Conservation (phyloP, 2,113 vertebrate species). For the Polypterus senegalus region DNA sequence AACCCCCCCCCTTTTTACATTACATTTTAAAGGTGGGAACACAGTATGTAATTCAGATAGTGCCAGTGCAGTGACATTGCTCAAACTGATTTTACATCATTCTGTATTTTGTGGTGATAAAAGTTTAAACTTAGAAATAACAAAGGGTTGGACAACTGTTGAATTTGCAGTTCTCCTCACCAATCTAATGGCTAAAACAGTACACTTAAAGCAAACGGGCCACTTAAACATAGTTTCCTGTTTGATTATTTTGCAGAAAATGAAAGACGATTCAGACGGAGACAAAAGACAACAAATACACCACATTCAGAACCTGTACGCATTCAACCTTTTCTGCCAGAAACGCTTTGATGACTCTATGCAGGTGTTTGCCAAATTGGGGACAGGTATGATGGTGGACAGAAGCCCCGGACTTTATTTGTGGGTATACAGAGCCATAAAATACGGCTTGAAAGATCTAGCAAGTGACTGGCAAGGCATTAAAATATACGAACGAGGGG, state of each 20-base stretch:
- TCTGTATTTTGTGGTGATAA: neutral
- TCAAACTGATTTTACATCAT: neutral
- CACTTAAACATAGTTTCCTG: too few species aligned
- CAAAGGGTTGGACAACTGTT: neutral
- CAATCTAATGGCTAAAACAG: too few species aligned
- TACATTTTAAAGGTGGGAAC: too few species aligned
- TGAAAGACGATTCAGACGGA: conserved; percentile 92
- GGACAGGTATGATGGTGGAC: conserved; percentile 67
- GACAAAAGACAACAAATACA: conserved; percentile 93
- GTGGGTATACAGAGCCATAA: too few species aligned
- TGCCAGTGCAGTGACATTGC: too few species aligned
- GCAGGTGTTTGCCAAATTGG: conserved; percentile 94
- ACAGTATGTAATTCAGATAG: too few species aligned
- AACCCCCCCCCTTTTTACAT: too few species aligned
- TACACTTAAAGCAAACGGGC: neutral
- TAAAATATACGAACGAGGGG: too few species aligned
- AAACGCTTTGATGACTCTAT: conserved; percentile 97
- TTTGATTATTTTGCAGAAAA: conserved; percentile 54
- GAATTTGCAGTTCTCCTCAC: too few species aligned
- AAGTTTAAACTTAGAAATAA: neutral
- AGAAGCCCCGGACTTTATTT: too few species aligned
- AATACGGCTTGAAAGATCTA: too few species aligned
- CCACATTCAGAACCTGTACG: conserved; percentile 94
- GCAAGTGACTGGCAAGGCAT: too few species aligned
- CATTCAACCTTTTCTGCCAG: conserved; percentile 97